phyloP scores from a whole-genome alignment of 2,888 invertebrate genomes.

The Phengaris arion region DNA sequence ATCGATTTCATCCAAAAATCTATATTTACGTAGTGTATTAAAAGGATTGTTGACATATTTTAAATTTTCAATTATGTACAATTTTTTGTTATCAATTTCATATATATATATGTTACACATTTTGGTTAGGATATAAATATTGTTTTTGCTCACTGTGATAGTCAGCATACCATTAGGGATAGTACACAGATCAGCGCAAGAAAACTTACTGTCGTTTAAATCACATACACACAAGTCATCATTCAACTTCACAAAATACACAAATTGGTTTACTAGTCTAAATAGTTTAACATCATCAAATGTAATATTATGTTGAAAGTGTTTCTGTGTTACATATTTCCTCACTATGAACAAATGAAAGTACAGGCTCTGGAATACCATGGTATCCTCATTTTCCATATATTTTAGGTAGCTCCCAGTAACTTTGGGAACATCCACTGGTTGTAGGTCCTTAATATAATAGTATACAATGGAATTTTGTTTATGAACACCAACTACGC shows the following conservation, averaged over 20 bases:
- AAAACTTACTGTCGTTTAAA: conserved; percentile 40
- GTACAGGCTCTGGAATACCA: conserved; percentile 47
- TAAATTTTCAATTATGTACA: not conserved
- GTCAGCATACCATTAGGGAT: conserved; percentile 48
- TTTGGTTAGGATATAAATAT: conserved; percentile 1
- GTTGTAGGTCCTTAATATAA: too few relatives aligned
- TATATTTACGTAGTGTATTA: conserved; percentile 7
- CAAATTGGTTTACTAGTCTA: too few relatives aligned
- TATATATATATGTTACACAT: conserved; percentile 4
- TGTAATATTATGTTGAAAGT: too few relatives aligned
- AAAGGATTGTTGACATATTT: not conserved
- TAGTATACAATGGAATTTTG: too few relatives aligned
- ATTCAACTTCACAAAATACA: too few relatives aligned
- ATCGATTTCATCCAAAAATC: conserved; percentile 43
- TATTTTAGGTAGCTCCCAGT: too few relatives aligned
- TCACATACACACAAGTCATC: conserved; percentile 49
- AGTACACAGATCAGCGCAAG: conserved; percentile 38
- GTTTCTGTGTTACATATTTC: too few relatives aligned
- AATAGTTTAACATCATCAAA: too few relatives aligned
- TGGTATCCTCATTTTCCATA: too few relatives aligned
- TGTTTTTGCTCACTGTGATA: not conserved
- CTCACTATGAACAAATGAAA: conserved; percentile 49
- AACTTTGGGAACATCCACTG: too few relatives aligned
- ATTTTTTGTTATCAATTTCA: not conserved
- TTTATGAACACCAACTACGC: too few relatives aligned